Conservation (phyloP, 1,140 invertebrate genomes). For the Drosophila guanche region DNA sequence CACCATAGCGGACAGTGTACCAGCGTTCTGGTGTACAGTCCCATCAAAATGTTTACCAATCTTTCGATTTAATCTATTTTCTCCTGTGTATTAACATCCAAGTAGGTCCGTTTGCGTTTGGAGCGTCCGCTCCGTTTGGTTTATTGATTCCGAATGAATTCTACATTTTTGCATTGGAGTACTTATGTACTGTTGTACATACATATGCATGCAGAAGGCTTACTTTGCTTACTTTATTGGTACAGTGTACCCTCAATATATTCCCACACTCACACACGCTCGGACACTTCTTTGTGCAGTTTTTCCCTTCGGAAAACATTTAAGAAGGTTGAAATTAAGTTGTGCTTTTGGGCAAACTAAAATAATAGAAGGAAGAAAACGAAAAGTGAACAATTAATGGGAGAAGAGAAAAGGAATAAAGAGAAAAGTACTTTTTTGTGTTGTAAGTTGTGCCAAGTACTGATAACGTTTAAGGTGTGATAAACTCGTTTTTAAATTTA, state of each 20-base stretch:
- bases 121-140: too few relatives aligned
- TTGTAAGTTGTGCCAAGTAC: conserved; percentile 83
- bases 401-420: conserved; percentile 40
- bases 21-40: conserved; percentile 3
- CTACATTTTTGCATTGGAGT: too few relatives aligned
- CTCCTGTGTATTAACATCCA: too few relatives aligned
- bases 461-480: conserved; percentile 83
- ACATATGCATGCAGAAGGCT: too few relatives aligned
- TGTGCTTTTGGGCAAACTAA: conserved; percentile 28
- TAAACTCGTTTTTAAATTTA: conserved; percentile 81
- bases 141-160: too few relatives aligned
- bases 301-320: conserved; percentile 12
- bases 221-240: too few relatives aligned
- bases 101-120: too few relatives aligned
- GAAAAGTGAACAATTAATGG: background rate
- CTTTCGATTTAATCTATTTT: conserved; percentile 30
- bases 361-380: background rate
- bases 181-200: too few relatives aligned
- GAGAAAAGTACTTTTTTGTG: conserved; percentile 77
- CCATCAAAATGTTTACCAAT: background rate
- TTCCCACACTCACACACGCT: conserved; percentile 1
- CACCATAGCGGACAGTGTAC: conserved; percentile 5
- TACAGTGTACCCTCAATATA: too few relatives aligned
- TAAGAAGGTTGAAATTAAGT: conserved; percentile 50
- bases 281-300: conserved; percentile 1